These are phyloP conservation scores for Fukomys damarensis DNA, from an alignment of 2,113 vertebrate genomes.

Conservation along the genomic window DNA sequence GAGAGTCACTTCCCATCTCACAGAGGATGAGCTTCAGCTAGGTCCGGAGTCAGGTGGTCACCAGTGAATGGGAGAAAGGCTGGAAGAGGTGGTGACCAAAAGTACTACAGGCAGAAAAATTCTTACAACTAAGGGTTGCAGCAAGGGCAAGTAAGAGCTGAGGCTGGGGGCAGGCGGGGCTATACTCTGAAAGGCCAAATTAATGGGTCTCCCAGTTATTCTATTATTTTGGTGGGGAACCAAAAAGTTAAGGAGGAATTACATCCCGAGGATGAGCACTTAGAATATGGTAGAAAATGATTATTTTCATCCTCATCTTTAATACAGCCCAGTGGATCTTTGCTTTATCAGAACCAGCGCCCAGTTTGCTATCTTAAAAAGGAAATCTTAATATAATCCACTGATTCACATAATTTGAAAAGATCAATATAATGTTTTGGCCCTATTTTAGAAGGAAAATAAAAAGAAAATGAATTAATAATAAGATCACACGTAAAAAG, in stretches of 20 bases:
- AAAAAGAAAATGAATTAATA: slow-evolving; percentile 16
- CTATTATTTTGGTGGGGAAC: not conserved
- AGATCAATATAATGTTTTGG: not conserved
- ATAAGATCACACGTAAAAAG: not conserved
- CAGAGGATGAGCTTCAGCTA: not conserved
- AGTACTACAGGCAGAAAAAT: not conserved
- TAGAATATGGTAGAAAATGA: not conserved
- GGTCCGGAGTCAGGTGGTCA: not conserved
- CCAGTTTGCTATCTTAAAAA: not conserved
- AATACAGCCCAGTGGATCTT: not conserved
- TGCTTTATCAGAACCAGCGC: not conserved
- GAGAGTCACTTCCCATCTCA: not conserved
- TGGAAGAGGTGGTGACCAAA: not conserved
- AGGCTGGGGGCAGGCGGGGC: not conserved
- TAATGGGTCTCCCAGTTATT: not conserved
- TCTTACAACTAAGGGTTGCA: not conserved
- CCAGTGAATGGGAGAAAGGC: not conserved
- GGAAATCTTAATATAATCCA: slow-evolving; percentile 38
- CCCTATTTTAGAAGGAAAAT: slow-evolving; percentile 21
- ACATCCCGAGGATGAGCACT: not conserved
- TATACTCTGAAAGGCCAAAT: not conserved
- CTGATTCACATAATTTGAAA: slow-evolving; percentile 2
- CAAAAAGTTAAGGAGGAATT: not conserved
- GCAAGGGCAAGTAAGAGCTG: not conserved
- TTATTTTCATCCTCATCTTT: not conserved